Base-by-base conservation (phyloP, 2,888 invertebrate species). In the Cerastis leucographa region DNA sequence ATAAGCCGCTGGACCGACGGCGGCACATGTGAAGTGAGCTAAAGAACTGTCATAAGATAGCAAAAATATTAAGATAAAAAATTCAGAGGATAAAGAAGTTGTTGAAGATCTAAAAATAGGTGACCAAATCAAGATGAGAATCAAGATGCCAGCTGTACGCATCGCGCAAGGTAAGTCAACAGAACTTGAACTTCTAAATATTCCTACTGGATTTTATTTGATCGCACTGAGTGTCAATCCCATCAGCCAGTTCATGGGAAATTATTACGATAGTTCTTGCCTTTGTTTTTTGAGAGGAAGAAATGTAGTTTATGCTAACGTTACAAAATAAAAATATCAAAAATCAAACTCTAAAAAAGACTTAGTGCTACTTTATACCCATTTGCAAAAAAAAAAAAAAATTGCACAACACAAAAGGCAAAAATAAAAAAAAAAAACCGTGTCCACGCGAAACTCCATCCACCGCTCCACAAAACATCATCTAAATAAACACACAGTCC, bases 71-170 rank as follows among this genome's bases (percentile, higher is more conserved):
- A 85, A 94, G 95, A 96, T 95, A 95, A 95, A 94, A 76, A 93
- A 93, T 95, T 94, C 90, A 78, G 83, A 92, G 91, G 93, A 95
- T 93, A 94, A 93, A 94, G 93, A 93, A 94, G 94, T 94, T 93
- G 87, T 94, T 93, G 91, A 96, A 96, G 93, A 94, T 92, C 92
- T 94, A 96, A 96, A 96, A 95, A 96, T 96, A 96, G 96, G 96
- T 96, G 96, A 96, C 95, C 96, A 95, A 95, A 95, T 96, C 98
- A 99, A 98, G 97, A 99, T 99, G 99, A 98, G 99, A 98, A 99
- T 99, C 97, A 99, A 99, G 98, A 99, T 99, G 99, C 99, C 99
- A 97, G 99, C 99, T 97, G 98, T 99, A 97, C 98, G 99, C 97
- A 99, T 99, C 97, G 98, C 99, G 97, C 99, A 99, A 98, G 99